Evolutionary conservation across 2,113 vertebrate species (phyloP).

Genomic region (Aspidoscelis tigris): DNA sequence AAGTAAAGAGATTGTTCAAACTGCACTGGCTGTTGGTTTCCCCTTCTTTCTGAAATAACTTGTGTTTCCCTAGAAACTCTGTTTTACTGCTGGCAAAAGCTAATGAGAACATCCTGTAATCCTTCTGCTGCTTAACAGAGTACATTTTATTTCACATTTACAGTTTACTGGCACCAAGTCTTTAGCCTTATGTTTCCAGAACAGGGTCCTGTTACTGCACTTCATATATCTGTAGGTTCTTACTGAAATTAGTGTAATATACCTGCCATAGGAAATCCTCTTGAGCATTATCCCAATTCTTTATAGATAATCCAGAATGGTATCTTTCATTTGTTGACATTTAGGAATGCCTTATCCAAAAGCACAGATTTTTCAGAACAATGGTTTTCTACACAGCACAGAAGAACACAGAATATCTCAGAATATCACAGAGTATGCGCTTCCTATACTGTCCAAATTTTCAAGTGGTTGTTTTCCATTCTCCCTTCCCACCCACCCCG

Average conservation of each 20-base stretch:
- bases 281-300: background rate
- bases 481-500: too few species aligned
- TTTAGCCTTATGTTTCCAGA: too few species aligned
- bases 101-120: background rate
- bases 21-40: background rate
- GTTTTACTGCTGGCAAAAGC: background rate
- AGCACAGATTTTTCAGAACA: too few species aligned
- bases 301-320: background rate
- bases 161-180: background rate
- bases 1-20: background rate
- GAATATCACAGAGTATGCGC: too few species aligned
- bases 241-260: background rate
- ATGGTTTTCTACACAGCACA: too few species aligned
- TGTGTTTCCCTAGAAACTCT: slow-evolving; percentile 3
- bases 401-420: too few species aligned
- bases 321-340: background rate
- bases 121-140: background rate
- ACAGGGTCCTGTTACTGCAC: too few species aligned
- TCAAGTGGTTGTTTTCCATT: too few species aligned
- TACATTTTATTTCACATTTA: background rate
- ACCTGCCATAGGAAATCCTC: background rate
- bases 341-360: too few species aligned
- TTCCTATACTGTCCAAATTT: too few species aligned
- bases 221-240: too few species aligned
- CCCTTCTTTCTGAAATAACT: background rate